Evolutionary conservation across 1,140 invertebrate species (phyloP), one percentile per base, ranked within the genome.

Genomic region (Polyergus mexicanus): DNA sequence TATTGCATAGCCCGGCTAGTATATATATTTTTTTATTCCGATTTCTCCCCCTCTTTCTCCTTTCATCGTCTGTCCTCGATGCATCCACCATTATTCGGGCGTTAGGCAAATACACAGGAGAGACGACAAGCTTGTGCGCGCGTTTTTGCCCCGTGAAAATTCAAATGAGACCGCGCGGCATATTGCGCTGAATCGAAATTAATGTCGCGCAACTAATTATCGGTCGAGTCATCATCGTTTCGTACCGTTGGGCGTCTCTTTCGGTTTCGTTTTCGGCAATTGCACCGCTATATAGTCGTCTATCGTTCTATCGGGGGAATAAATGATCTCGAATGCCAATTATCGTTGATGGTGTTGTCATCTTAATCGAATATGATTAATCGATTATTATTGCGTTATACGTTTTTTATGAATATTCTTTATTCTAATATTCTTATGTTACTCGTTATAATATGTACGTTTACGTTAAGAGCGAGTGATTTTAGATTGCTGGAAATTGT

Each of bases 121-220:
- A 91, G 86, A 92, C 90, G 90, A 94, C 93, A 94, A 86, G 92
- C 86, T 94, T 90, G 90, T 93, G 91, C 89, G 78, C 85, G 84
- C 84, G 84, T 94, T 94, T 94, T 94, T 94, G 92, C 86, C 83
- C 76, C 77, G 80, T 91, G 93, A 93, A 95, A 94, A 95, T 95
- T 95, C 94, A 95, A 95, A 95, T 95, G 91, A 95, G 92, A 88
- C 90, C 87, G 92, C 90, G 93, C 91, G 90, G 92, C 94, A 94
- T 94, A 94, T 95, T 95, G 94, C 92, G 92, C 90, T 95, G 92
- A 95, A 94, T 94, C 91, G 93, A 94, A 94, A 94, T 95, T 95
- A 94, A 95, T 94, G 93, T 92, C 92, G 91, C 91, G 90, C 90
- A 92, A 94, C 93, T 95, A 95, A 95, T 94, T 94, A 94, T 94